Conservation (phyloP, 2,797 vertebrate genomes). For the Sebastes oblongus region DNA sequence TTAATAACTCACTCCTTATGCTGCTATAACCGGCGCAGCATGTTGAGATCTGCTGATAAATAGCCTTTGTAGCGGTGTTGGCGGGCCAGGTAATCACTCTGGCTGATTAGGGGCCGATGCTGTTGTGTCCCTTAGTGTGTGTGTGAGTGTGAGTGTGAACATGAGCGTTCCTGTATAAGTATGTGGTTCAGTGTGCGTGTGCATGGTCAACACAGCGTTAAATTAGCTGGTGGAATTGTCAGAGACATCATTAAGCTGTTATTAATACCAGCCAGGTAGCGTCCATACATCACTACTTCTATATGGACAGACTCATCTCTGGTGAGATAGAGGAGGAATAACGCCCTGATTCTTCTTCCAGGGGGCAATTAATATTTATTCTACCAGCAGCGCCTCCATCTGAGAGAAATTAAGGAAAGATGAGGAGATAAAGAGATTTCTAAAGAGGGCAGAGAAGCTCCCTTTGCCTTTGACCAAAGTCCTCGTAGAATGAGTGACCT, state of each 20-base stretch:
- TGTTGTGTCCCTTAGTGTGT: slow-evolving; percentile 24
- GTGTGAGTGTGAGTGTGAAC: background rate
- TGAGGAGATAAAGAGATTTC: slow-evolving; percentile 23
- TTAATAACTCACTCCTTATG: slow-evolving; percentile 55
- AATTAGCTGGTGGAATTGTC: slow-evolving; percentile 77
- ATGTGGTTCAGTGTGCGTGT: slow-evolving; percentile 19
- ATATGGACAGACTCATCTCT: slow-evolving; percentile 61
- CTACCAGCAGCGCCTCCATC: slow-evolving; percentile 22
- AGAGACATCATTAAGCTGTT: slow-evolving; percentile 79
- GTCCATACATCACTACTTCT: slow-evolving; percentile 72
- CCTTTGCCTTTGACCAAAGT: slow-evolving; percentile 47
- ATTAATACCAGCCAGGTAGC: slow-evolving; percentile 76
- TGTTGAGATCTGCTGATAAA: slow-evolving; percentile 72
- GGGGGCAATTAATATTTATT: slow-evolving; percentile 70
- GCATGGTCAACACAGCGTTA: slow-evolving; percentile 73
- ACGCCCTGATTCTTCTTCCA: slow-evolving; percentile 46
- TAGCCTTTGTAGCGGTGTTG: slow-evolving; percentile 54
- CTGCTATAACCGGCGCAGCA: slow-evolving; percentile 41
- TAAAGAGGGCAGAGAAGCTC: background rate
- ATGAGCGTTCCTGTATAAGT: background rate
- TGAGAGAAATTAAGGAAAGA: slow-evolving; percentile 25
- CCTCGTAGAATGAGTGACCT: slow-evolving; percentile 55
- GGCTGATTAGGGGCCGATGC: slow-evolving; percentile 62
- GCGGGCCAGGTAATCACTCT: slow-evolving; percentile 75
- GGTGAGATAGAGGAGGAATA: slow-evolving; percentile 42